Evolutionary conservation across 2,888 invertebrate species (phyloP).

Genomic region (Abrostola tripartita): DNA sequence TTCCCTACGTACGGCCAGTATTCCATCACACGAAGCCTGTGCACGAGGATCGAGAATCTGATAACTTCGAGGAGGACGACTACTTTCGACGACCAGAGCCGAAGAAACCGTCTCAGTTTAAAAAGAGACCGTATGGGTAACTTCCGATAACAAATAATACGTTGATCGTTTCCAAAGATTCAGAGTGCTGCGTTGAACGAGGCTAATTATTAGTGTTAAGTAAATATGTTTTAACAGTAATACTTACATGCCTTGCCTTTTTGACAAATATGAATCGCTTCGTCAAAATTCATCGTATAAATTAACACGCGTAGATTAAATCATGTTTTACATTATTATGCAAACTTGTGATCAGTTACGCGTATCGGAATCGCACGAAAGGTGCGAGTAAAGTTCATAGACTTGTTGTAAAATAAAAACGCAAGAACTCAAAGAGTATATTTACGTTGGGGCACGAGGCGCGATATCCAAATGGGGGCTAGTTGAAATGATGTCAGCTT

Average conservation of each 20-base stretch:
- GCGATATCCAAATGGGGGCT: too few relatives aligned
- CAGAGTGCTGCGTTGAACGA: too few relatives aligned
- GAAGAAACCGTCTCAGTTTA: conserved; percentile 69
- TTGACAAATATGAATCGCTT: not conserved
- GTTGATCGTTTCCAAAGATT: too few relatives aligned
- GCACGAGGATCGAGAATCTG: conserved; percentile 72
- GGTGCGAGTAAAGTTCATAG: conserved; percentile 65
- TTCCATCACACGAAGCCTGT: conserved; percentile 79
- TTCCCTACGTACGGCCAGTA: conserved; percentile 90
- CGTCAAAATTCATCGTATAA: conserved; percentile 1
- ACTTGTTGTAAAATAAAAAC: conserved; percentile 47
- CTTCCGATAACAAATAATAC: conserved; percentile 7
- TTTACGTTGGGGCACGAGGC: too few relatives aligned
- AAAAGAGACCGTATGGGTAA: conserved; percentile 77
- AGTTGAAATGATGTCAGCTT: too few relatives aligned
- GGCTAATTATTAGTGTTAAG: too few relatives aligned
- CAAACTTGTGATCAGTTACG: conserved; percentile 51
- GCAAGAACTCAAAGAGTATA: not conserved
- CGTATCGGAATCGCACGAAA: conserved; percentile 60
- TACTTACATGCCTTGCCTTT: too few relatives aligned
- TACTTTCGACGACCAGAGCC: conserved; percentile 73
- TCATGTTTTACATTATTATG: conserved; percentile 49
- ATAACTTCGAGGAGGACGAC: conserved; percentile 70
- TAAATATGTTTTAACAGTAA: too few relatives aligned
- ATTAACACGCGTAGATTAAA: conserved; percentile 45